A percentile compares a stretch with the other conserved stretches of the same genome.
Evolutionary conservation across 2,113 vertebrate genomes (phyloP).

Genomic region (Alosa alosa): DNA sequence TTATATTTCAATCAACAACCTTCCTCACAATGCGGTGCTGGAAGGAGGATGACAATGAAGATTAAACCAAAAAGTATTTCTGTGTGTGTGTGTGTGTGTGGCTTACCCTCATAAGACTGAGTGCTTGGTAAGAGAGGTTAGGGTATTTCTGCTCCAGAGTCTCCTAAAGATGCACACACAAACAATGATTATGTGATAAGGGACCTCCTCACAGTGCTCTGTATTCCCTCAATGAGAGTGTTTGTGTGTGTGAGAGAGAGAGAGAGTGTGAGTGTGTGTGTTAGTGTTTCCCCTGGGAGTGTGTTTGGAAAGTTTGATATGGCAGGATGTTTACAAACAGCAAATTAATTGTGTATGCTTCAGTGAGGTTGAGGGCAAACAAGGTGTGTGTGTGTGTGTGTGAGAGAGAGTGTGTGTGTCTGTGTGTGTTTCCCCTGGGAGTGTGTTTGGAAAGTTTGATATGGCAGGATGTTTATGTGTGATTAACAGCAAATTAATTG

Average conservation of each 20-base stretch:
- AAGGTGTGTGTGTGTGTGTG: neutral
- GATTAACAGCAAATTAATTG: neutral
- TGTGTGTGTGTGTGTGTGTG: neutral
- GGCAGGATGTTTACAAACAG: neutral
- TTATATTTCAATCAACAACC: neutral
- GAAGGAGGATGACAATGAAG: neutral
- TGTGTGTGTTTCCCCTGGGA: neutral
- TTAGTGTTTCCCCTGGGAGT: neutral
- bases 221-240: neutral
- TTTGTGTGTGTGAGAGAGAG: neutral
- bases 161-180: slow-evolving; percentile 71
- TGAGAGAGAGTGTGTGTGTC: neutral
- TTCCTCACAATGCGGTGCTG: neutral
- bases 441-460: neutral
- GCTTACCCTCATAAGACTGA: slow-evolving; percentile 90
- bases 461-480: neutral
- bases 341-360: neutral
- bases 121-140: slow-evolving; percentile 77
- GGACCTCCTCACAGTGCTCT: neutral
- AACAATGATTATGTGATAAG: neutral
- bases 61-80: neutral
- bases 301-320: neutral
- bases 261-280: neutral
- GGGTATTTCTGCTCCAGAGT: slow-evolving; percentile 86
- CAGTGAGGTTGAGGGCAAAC: neutral